A percentile compares a stretch with the other conserved stretches of the same genome.
Evolutionary conservation across 2,888 invertebrate genomes (phyloP).

Genomic region (Drosophila setosimentum): DNA sequence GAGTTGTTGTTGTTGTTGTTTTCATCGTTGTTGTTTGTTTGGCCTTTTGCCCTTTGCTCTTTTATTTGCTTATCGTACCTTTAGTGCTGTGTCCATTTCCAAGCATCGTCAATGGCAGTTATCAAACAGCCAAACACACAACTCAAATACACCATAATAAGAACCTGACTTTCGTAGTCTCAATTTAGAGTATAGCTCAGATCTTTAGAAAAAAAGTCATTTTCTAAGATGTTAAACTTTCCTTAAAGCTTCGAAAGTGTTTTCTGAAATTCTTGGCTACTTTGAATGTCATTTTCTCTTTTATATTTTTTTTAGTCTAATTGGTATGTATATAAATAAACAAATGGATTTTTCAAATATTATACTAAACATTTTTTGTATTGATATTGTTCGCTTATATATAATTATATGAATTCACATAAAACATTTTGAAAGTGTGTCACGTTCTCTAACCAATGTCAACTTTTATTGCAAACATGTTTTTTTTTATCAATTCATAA

Average conservation of each 20-base stretch:
- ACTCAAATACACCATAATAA: background rate
- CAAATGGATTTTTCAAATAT: too few species aligned
- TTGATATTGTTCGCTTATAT: too few species aligned
- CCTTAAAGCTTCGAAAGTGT: background rate
- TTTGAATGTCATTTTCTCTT: background rate
- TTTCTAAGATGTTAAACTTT: background rate
- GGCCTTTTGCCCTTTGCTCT: slow-evolving; percentile 35
- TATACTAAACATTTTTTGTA: too few species aligned
- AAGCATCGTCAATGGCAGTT: slow-evolving; percentile 43
- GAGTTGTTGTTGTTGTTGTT: background rate
- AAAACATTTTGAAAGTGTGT: too few species aligned
- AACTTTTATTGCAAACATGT: too few species aligned
- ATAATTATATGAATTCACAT: too few species aligned
- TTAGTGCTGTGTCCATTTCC: slow-evolving; percentile 68
- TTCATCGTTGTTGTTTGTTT: slow-evolving; percentile 49
- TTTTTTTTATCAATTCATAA: too few species aligned
- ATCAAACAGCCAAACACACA: slow-evolving; percentile 6
- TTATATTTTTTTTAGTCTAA: background rate
- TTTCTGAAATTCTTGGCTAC: background rate
- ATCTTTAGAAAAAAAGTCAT: background rate
- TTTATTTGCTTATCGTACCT: slow-evolving; percentile 62
- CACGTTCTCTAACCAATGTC: too few species aligned
- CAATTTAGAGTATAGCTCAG: background rate
- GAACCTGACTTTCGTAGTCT: background rate
- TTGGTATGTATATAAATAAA: too few species aligned